A percentile compares a stretch with the other conserved stretches of the same genome.
Conservation (phyloP, 1,140 invertebrate genomes). For the Globodera ellingtonae region DNA sequence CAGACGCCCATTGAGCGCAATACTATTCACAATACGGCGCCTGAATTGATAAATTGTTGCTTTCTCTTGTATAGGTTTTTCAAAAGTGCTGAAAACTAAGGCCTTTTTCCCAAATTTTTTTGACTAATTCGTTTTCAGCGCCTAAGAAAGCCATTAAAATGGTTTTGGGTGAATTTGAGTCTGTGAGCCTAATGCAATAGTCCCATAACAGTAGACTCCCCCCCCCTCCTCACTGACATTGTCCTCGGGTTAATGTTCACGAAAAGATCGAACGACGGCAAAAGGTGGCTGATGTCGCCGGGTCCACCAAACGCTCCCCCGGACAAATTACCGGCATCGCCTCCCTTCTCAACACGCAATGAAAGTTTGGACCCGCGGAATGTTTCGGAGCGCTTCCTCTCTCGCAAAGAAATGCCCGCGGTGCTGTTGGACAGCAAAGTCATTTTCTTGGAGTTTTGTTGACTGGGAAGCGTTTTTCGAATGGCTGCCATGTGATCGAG, state of each 20-base stretch:
- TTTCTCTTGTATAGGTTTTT: too few species aligned
- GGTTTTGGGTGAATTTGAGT: too few species aligned
- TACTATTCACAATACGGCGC: slow-evolving; percentile 83
- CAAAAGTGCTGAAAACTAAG: too few species aligned
- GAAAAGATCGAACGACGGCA: slow-evolving; percentile 81
- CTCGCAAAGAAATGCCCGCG: slow-evolving; percentile 19
- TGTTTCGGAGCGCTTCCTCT: slow-evolving; percentile 45
- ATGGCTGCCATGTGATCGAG: slow-evolving; percentile 79
- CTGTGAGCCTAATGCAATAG: too few species aligned
- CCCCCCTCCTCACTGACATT: slow-evolving; percentile 73
- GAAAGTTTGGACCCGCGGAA: slow-evolving; percentile 43
- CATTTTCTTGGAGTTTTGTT: slow-evolving; percentile 28
- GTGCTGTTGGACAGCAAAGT: slow-evolving; percentile 9
- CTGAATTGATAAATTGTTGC: neutral
- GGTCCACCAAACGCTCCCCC: neutral
- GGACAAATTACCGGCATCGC: slow-evolving; percentile 13
- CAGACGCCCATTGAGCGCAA: slow-evolving; percentile 76
- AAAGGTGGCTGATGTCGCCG: slow-evolving; percentile 62
- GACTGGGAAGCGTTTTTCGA: slow-evolving; percentile 7
- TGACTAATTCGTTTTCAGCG: too few species aligned
- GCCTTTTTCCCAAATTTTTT: too few species aligned
- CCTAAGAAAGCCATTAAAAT: too few species aligned
- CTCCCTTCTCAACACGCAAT: slow-evolving; percentile 26
- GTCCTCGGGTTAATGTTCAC: slow-evolving; percentile 95
- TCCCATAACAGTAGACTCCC: too few species aligned